Percentiles rank a stretch among this genome's conserved stretches.
phyloP scores from a whole-genome alignment of 2,797 vertebrate species.

The Chaunax sp. region DNA sequence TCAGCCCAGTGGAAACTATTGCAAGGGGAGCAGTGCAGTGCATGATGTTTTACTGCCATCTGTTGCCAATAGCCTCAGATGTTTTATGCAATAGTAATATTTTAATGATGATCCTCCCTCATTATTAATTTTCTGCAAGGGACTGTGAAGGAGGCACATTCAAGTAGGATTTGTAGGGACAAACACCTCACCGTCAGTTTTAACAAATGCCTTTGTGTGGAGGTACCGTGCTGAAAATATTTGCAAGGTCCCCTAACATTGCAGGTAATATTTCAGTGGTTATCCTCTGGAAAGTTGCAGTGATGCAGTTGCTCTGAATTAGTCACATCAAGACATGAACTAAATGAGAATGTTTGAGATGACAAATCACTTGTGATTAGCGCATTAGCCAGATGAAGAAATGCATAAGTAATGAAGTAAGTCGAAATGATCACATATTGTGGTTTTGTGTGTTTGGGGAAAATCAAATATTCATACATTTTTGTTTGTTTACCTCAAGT shows the following conservation, averaged over 20 bases:
- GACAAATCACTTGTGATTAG: conserved; percentile 79
- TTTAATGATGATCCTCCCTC: conserved; percentile 70
- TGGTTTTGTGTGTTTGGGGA: conserved; percentile 59
- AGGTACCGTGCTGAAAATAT: conserved; percentile 64
- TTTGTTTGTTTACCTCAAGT: conserved; percentile 73
- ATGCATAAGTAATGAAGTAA: conserved; percentile 77
- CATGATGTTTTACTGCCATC: conserved; percentile 93
- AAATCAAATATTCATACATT: conserved; percentile 69
- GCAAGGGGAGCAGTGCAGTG: conserved; percentile 60
- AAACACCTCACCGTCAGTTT: conserved; percentile 55
- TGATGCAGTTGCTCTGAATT: conserved; percentile 60
- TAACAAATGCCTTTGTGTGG: conserved; percentile 71
- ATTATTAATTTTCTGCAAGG: conserved; percentile 65
- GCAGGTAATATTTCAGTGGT: conserved; percentile 63
- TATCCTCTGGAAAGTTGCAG: conserved; percentile 56
- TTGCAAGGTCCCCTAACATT: conserved; percentile 56
- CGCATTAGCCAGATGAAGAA: conserved; percentile 78
- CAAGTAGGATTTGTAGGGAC: conserved; percentile 51
- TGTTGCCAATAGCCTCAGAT: conserved; percentile 84
- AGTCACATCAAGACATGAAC: conserved; percentile 65
- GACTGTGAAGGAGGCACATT: conserved; percentile 48
- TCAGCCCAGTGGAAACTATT: conserved; percentile 56
- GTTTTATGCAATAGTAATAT: conserved; percentile 77
- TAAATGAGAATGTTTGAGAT: conserved; percentile 72
- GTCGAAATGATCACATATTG: conserved; percentile 62